Evolutionary conservation across 2,113 vertebrate genomes (phyloP), one percentile per base, ranked within the genome.

Genomic region (Orientallactaga bullata): DNA sequence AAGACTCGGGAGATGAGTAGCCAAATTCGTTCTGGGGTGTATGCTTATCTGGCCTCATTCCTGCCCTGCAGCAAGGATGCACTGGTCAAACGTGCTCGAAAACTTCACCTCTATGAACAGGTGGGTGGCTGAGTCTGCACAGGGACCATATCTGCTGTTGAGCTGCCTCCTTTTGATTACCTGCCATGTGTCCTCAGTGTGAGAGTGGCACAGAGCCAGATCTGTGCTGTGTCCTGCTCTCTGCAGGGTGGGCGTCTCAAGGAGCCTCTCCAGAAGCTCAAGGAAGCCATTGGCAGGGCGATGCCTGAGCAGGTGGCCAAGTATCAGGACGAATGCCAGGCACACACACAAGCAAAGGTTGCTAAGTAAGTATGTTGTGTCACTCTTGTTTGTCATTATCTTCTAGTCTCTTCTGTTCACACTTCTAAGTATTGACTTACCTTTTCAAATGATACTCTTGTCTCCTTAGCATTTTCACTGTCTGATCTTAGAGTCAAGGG

Each of bases 1-100:
- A 99, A 99, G 97, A 98, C 98, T 5, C 98, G 99, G 81, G 99
- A 99, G 89, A 98, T 99, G 74, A 98, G 97, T 32, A 98, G 98
- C 91, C 98, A 98, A 90, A 42, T 98, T 23, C 99, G 99, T n/a
- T 99, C 99, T 7, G 99, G 98, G 69, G 98, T 99, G 16, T 99
- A 99, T 47, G 98, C 98, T 4, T 98, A 99, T 94, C 98, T 99
- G 91, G 98, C 99, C 1, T 98, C 98, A 7, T 98, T 99, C 98
- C 98, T 99, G 95, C 99, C 99, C n/a, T 99, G 99, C 98, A 99
- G 98, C 97, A 99, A 99, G 97, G 99, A 99, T 32, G 98, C 99
- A 0, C 98, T 99, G 93, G 94, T 99, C 61, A 99, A 99, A 95
- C 98, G 99, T 12, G 99, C 99, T 66, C 99, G 98, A 82, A 99